Evolutionary conservation across 2,797 vertebrate species (phyloP), one percentile per base, ranked within the genome.

Genomic region (Menidia menidia): DNA sequence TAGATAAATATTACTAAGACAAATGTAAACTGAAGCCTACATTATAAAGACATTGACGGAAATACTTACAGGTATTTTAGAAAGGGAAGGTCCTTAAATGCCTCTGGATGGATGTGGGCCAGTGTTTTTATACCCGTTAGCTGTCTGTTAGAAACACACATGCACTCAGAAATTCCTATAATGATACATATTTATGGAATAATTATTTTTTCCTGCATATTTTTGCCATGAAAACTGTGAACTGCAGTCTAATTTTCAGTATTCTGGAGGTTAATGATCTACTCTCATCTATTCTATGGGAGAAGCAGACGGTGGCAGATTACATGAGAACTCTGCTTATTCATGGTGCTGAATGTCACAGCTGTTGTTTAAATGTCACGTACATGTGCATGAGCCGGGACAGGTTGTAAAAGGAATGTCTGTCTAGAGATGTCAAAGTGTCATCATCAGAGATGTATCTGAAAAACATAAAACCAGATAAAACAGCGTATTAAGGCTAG

Each of bases 51-150:
- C 7, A 7, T 39, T 39, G 6, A 39, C n/a, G 0, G 14, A 50
- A 39, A 41, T 87, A 96, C 96, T 95, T 88, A 97, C 96, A 97
- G 92, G 67, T 96, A 96, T 86, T 95, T 95, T 64, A 97, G 63
- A 73, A 92, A 82, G 4, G 96, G 95, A 14, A 97, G 94, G 32
- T 95, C 89, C 83, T 93, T 93, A 73, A 97, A 95, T 3, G 96
- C 96, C 6, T 94, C 91, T 30, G 86, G 80, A 64, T 96, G 89
- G 82, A 97, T 96, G 73, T 92, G 89, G 47, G 88, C 87, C 77
- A 97, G 85, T 19, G 88, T 93, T 90, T 89, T 95, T 53, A 95
- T 89, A 62, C 94, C 95, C 56, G 94, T 89, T 68, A 97, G 93
- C 82, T 97, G 95, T 95, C 96, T 97, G 9, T 60, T 57, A 31